Conservation (phyloP, 2,888 invertebrate genomes). For the Reticulitermes lucifugus region DNA sequence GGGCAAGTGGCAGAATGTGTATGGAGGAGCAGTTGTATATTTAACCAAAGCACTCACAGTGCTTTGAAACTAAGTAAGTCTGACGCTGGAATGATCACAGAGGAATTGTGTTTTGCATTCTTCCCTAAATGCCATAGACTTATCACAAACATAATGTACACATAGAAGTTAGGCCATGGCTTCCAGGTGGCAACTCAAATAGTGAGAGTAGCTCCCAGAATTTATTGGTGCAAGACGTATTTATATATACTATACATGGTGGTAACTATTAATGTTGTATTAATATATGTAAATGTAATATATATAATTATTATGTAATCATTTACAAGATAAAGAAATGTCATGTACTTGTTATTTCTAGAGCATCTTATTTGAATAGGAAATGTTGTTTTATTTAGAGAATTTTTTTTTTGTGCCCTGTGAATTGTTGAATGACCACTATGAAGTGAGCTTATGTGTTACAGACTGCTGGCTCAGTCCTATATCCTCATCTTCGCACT, state of each 20-base stretch:
- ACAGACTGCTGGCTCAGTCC: too few species aligned
- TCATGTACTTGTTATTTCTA: not conserved
- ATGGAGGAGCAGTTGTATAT: not conserved
- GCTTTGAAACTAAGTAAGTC: slow-evolving; percentile 15
- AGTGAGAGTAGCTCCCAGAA: slow-evolving; percentile 31
- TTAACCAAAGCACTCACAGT: not conserved
- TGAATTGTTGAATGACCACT: too few species aligned
- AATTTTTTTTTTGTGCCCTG: too few species aligned
- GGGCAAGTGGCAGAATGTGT: not conserved
- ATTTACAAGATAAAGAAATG: slow-evolving; percentile 39
- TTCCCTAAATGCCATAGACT: slow-evolving; percentile 38
- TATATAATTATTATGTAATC: slow-evolving; percentile 38
- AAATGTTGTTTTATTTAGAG: too few species aligned
- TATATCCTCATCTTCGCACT: too few species aligned
- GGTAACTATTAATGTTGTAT: slow-evolving; percentile 40
- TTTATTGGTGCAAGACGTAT: slow-evolving; percentile 31
- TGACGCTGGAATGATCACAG: slow-evolving; percentile 14
- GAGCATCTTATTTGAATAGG: too few species aligned
- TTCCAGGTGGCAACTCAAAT: slow-evolving; percentile 31
- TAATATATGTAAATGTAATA: slow-evolving; percentile 33
- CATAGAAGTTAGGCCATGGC: slow-evolving; percentile 33
- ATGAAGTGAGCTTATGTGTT: too few species aligned
- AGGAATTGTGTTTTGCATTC: slow-evolving; percentile 13
- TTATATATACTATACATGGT: slow-evolving; percentile 36
- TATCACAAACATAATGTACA: slow-evolving; percentile 27